These are phyloP conservation scores for Chloroceryle aenea DNA, from an alignment of 2,113 vertebrate genomes.

Conservation along the genomic window DNA sequence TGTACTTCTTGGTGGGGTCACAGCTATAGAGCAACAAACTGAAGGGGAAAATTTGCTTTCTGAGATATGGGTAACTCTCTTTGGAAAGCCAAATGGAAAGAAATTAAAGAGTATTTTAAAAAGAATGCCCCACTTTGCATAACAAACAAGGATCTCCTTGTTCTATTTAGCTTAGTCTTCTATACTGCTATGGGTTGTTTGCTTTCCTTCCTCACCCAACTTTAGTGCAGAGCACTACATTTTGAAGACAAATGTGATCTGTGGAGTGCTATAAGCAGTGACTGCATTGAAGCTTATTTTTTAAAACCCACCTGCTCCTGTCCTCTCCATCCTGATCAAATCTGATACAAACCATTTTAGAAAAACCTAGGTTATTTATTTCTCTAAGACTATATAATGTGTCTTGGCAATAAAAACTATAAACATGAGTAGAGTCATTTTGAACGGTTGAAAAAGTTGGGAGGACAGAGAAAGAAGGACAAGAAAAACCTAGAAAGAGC, in stretches of 20 bases:
- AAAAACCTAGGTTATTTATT: background rate
- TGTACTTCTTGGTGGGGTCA: conserved; percentile 6
- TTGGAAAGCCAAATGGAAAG: conserved; percentile 14
- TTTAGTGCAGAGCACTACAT: background rate
- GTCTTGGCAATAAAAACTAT: background rate
- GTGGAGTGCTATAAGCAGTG: background rate
- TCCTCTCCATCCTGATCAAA: background rate
- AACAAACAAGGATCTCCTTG: conserved; percentile 1
- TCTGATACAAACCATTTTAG: background rate
- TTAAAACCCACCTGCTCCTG: background rate
- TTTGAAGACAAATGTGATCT: background rate
- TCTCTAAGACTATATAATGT: background rate
- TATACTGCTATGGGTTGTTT: background rate
- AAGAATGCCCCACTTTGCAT: background rate
- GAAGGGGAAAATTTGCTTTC: conserved; percentile 17
- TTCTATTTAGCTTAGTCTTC: background rate
- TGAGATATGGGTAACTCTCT: background rate
- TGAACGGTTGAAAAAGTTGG: background rate
- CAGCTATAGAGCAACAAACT: conserved; percentile 1
- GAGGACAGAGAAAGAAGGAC: background rate
- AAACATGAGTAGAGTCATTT: background rate
- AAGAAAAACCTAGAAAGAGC: background rate
- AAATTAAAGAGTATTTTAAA: conserved; percentile 22
- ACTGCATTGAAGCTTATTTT: background rate
- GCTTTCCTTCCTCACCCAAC: background rate